Conservation (phyloP, 2,797 vertebrate species). For the Spheniscus humboldti region DNA sequence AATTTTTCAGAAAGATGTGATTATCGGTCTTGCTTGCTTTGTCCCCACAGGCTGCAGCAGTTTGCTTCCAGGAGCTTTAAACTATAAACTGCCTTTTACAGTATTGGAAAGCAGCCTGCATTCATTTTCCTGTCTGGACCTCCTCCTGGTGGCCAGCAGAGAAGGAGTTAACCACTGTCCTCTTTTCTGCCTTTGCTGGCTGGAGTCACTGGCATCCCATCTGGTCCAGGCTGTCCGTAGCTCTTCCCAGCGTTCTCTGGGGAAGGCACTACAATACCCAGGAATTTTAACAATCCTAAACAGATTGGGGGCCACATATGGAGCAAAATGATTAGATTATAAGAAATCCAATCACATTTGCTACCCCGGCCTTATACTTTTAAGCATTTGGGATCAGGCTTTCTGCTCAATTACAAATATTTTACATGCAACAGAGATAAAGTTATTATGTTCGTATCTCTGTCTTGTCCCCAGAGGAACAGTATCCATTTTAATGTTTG, state of each 20-base stretch:
- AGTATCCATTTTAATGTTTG: not conserved
- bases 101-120: not conserved
- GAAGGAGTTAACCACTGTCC: slow-evolving; percentile 55
- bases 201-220: slow-evolving; percentile 71
- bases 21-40: not conserved
- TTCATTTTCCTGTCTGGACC: not conserved
- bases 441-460: not conserved
- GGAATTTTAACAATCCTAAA: slow-evolving; percentile 71
- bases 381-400: slow-evolving; percentile 17
- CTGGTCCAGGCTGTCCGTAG: slow-evolving; percentile 73
- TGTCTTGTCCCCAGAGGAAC: not conserved
- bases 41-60: not conserved
- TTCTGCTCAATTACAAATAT: slow-evolving; percentile 29
- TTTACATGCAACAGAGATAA: not conserved
- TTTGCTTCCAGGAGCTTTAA: not conserved
- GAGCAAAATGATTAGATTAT: slow-evolving; percentile 61
- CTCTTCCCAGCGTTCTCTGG: slow-evolving; percentile 61
- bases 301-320: slow-evolving; percentile 68
- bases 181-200: slow-evolving; percentile 53
- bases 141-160: not conserved
- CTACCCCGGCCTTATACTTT: not conserved
- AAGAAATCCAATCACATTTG: slow-evolving; percentile 64
- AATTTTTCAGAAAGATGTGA: not conserved
- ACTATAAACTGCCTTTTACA: not conserved
- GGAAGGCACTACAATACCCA: slow-evolving; percentile 73